phyloP scores from a whole-genome alignment of 1,140 invertebrate genomes.

The Panagrolaimus sp. region DNA sequence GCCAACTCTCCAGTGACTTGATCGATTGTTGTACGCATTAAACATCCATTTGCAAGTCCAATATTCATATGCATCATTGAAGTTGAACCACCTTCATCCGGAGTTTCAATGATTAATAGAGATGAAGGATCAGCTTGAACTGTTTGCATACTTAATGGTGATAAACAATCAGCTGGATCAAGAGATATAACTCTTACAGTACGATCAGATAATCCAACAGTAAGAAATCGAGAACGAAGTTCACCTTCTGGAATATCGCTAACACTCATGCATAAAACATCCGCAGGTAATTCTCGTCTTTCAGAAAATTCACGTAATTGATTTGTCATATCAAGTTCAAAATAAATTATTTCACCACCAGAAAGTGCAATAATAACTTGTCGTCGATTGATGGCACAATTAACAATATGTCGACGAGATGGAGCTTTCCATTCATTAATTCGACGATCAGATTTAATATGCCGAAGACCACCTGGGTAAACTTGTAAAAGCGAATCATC shows the following conservation, averaged over 20 bases:
- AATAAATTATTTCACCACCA: conserved; percentile 92
- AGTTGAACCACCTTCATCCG: conserved; percentile 60
- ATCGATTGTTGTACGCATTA: conserved; percentile 89
- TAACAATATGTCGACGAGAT: conserved; percentile 89
- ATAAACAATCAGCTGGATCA: conserved; percentile 68
- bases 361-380: conserved; percentile 96
- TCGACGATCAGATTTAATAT: conserved; percentile 91
- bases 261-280: conserved; percentile 96
- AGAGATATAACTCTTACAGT: conserved; percentile 95
- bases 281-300: conserved; percentile 86
- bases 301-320: conserved; percentile 97
- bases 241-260: conserved; percentile 89
- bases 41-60: conserved; percentile 90
- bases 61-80: conserved; percentile 87
- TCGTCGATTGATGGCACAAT: conserved; percentile 94
- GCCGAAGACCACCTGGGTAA: conserved; percentile 95
- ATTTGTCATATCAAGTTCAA: conserved; percentile 97
- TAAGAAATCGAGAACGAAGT: conserved; percentile 88
- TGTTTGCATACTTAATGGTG: conserved; percentile 75
- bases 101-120: conserved; percentile 89
- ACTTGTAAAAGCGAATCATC: conserved; percentile 96
- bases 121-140: conserved; percentile 93
- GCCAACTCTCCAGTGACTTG: conserved; percentile 91
- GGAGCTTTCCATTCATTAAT: conserved; percentile 99
- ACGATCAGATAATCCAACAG: conserved; percentile 89